A percentile compares a stretch with the other conserved stretches of the same genome.
Evolutionary conservation across 2,888 invertebrate genomes (phyloP).

Genomic region (Theretra japonica): DNA sequence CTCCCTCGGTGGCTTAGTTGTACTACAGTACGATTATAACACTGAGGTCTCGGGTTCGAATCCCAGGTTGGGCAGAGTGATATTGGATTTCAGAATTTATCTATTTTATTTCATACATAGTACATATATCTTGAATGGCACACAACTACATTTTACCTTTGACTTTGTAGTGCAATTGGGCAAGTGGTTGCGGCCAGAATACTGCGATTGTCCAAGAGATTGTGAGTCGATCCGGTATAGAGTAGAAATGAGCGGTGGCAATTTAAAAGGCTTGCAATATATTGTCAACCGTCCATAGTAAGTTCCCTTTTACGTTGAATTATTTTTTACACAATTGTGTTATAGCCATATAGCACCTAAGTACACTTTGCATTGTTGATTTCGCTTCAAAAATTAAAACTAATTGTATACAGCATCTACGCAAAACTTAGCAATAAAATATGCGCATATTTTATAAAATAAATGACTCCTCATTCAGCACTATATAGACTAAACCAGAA

Average conservation of each 20-base stretch:
- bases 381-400: neutral
- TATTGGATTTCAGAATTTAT: too few relatives aligned
- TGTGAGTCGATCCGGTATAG: constrained; percentile 64
- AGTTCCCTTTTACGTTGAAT: constrained; percentile 42
- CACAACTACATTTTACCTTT: neutral
- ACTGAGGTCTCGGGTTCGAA: too few relatives aligned
- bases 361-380: too few relatives aligned
- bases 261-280: constrained; percentile 57
- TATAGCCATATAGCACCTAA: too few relatives aligned
- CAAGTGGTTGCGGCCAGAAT: constrained; percentile 42
- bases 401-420: neutral
- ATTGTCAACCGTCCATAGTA: constrained; percentile 56
- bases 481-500: neutral
- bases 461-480: too few relatives aligned
- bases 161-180: constrained; percentile 51
- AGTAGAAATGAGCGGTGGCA: constrained; percentile 58
- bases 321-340: neutral
- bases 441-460: neutral
- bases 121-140: too few relatives aligned
- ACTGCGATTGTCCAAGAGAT: constrained; percentile 68
- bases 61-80: too few relatives aligned
- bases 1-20: too few relatives aligned
- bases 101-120: too few relatives aligned
- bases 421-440: too few relatives aligned
- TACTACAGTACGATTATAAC: too few relatives aligned